Evolutionary conservation across 2,113 vertebrate genomes (phyloP).

Genomic region (Glaucidium brasilianum): DNA sequence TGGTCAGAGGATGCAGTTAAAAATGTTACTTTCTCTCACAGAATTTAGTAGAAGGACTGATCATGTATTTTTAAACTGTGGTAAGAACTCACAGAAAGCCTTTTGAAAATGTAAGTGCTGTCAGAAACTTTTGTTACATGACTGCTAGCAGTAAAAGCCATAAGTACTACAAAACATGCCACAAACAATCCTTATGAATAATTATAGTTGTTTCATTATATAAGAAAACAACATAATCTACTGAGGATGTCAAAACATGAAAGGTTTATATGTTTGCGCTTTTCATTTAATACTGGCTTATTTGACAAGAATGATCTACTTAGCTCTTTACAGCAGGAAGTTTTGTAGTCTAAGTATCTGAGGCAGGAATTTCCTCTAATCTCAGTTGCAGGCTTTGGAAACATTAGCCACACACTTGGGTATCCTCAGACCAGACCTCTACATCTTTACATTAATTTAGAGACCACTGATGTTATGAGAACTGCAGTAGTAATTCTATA

Average conservation of each 20-base stretch:
- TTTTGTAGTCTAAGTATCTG: not conserved
- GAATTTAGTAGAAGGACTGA: not conserved
- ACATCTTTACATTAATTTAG: slow-evolving; percentile 12
- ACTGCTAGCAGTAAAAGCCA: not conserved
- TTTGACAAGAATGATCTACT: not conserved
- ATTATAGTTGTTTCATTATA: not conserved
- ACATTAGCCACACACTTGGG: not conserved
- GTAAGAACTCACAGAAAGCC: not conserved
- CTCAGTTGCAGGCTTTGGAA: not conserved
- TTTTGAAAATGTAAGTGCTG: not conserved
- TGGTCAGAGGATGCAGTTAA: not conserved
- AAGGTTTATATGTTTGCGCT: not conserved
- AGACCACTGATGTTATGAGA: not conserved
- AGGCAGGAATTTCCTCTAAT: not conserved
- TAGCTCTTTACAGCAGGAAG: not conserved
- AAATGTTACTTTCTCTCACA: not conserved
- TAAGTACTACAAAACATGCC: not conserved
- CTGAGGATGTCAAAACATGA: not conserved
- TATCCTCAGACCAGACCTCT: not conserved
- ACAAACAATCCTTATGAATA: not conserved
- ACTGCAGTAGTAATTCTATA: not conserved
- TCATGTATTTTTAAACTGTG: not conserved
- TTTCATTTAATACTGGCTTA: not conserved
- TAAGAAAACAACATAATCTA: not conserved
- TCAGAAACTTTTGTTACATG: not conserved